phyloP scores from a whole-genome alignment of 2,113 vertebrate species.

The Tetraodon nigroviridis region DNA sequence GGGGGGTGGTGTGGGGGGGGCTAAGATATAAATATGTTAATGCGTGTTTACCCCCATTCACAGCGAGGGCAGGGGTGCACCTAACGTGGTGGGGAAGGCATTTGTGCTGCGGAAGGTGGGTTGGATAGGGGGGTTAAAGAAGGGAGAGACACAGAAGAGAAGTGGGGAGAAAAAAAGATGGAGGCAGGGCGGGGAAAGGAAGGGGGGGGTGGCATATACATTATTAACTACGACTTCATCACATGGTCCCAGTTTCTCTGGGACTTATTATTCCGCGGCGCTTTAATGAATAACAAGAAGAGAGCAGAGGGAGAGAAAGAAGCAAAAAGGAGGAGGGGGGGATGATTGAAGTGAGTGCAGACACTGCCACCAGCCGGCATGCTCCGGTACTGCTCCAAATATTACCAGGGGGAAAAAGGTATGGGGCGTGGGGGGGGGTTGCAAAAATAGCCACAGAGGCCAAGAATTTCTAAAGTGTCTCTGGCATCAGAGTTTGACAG shows the following conservation, averaged over 20 bases:
- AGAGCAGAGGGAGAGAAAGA: constrained; percentile 61
- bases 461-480: constrained; percentile 64
- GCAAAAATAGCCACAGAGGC: constrained; percentile 62
- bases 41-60: constrained; percentile 68
- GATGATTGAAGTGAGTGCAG: constrained; percentile 74
- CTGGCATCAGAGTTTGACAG: constrained; percentile 70
- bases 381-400: constrained; percentile 62
- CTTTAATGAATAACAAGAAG: constrained; percentile 81
- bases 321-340: constrained; percentile 14
- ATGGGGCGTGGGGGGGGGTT: constrained; percentile 18
- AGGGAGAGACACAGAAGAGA: constrained; percentile 51
- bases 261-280: constrained; percentile 80
- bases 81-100: constrained; percentile 37
- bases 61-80: constrained; percentile 49
- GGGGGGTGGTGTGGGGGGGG: constrained; percentile 5
- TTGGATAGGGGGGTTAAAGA: constrained; percentile 12
- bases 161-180: constrained; percentile 41
- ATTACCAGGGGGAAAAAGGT: not conserved
- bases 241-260: constrained; percentile 78
- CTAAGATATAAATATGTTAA: constrained; percentile 74
- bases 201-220: constrained; percentile 64
- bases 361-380: constrained; percentile 76
- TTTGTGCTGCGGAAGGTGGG: constrained; percentile 42
- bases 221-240: constrained; percentile 82
- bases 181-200: constrained; percentile 9